A percentile compares a stretch with the other conserved stretches of the same genome.
Conservation (phyloP, 2,888 invertebrate genomes). For the Dorcus hopei region DNA sequence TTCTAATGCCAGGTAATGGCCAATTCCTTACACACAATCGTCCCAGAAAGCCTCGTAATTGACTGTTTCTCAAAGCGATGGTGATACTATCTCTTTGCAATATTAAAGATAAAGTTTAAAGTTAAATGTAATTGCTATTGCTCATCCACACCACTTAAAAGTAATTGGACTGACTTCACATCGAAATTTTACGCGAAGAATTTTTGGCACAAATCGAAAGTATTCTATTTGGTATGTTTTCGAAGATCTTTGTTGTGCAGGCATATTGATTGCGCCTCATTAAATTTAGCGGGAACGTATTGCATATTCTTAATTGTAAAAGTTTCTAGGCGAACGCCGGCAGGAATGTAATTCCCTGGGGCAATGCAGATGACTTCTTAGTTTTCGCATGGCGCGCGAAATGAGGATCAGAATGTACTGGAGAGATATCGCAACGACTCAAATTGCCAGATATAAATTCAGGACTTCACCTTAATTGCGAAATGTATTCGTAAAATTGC, state of each 20-base stretch:
- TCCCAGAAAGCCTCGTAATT: conserved; percentile 22
- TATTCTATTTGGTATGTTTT: too few species aligned
- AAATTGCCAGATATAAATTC: conserved; percentile 35
- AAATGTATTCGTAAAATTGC: conserved; percentile 39
- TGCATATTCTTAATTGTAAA: too few species aligned
- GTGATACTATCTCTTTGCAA: conserved; percentile 13
- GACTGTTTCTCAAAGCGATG: conserved; percentile 22
- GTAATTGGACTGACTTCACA: too few species aligned
- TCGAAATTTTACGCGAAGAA: too few species aligned
- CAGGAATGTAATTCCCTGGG: conserved; percentile 11
- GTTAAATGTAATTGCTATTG: conserved; percentile 3
- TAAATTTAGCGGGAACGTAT: too few species aligned
- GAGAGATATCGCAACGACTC: conserved; percentile 1
- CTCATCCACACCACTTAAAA: not conserved
- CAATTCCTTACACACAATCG: conserved; percentile 26
- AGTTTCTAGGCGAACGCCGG: too few species aligned
- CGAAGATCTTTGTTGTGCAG: too few species aligned
- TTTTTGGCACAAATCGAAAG: too few species aligned
- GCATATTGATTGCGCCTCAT: too few species aligned
- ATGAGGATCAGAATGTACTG: not conserved
- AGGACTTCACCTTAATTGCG: conserved; percentile 39
- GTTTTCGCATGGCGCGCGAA: conserved; percentile 14
- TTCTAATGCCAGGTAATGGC: conserved; percentile 20
- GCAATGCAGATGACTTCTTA: conserved; percentile 19
- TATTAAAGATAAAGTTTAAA: conserved; percentile 3